These are phyloP conservation scores for Acanthochromis polyacanthus DNA, from an alignment of 2,113 vertebrate species.

Conservation along the genomic window DNA sequence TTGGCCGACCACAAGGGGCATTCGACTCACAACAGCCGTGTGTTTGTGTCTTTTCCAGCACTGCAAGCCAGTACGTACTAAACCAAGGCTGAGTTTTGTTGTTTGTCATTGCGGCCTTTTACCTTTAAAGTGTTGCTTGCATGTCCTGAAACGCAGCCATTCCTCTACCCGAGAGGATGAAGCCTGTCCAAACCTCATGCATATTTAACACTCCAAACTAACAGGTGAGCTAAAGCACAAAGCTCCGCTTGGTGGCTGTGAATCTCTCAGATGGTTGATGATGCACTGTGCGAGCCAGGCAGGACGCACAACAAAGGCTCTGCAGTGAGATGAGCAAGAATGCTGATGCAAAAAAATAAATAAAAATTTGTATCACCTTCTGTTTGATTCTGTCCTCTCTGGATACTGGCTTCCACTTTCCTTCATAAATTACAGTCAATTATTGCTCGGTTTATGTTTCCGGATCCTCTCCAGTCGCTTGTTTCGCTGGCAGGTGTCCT, in stretches of 20 bases:
- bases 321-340: neutral
- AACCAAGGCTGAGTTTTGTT: conserved; percentile 20
- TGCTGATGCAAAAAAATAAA: neutral
- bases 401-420: neutral
- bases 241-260: conserved; percentile 17
- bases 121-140: conserved; percentile 41
- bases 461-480: conserved; percentile 17
- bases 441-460: conserved; percentile 22
- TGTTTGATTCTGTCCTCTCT: neutral
- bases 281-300: neutral
- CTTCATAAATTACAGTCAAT: conserved; percentile 11
- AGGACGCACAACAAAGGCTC: neutral
- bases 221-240: conserved; percentile 51
- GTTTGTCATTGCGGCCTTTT: conserved; percentile 41
- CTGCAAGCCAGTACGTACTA: neutral
- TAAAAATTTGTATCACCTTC: neutral
- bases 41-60: neutral
- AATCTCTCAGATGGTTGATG: conserved; percentile 26
- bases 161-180: conserved; percentile 44
- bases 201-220: conserved; percentile 67
- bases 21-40: conserved; percentile 32
- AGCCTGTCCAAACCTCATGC: conserved; percentile 56
- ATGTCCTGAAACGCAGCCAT: conserved; percentile 41
- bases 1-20: conserved; percentile 35
- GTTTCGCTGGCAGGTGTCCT: conserved; percentile 37